Evolutionary conservation across 2,797 vertebrate species (phyloP).

Genomic region (Vultur gryphus): DNA sequence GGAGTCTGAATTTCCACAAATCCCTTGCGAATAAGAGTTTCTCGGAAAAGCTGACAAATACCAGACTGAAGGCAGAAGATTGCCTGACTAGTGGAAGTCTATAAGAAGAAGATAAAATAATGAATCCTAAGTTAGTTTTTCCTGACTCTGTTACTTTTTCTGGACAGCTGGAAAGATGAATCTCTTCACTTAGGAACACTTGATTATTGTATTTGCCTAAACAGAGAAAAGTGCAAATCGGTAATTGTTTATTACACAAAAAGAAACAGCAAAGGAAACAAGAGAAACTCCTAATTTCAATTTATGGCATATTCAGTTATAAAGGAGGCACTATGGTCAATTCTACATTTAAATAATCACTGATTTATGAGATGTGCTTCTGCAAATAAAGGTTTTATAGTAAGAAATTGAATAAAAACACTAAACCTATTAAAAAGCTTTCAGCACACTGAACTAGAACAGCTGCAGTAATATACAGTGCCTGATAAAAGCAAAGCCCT

Average conservation of each 20-base stretch:
- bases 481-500: not conserved
- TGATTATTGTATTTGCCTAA: not conserved
- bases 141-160: not conserved
- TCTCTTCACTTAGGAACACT: not conserved
- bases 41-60: constrained; percentile 96
- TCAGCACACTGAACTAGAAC: not conserved
- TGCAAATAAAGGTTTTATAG: constrained; percentile 14
- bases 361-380: constrained; percentile 3
- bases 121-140: constrained; percentile 42
- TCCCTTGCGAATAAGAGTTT: constrained; percentile 91
- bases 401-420: not conserved
- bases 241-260: not conserved
- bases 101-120: constrained; percentile 56
- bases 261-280: not conserved
- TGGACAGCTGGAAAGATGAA: not conserved
- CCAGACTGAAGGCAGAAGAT: constrained; percentile 94
- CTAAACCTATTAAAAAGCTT: constrained; percentile 23
- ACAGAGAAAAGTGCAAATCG: not conserved
- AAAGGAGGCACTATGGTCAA: not conserved
- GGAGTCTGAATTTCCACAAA: constrained; percentile 99
- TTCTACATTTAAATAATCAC: not conserved
- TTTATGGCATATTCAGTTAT: not conserved
- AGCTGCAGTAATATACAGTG: not conserved
- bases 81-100: constrained; percentile 98
- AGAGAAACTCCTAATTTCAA: not conserved